Evolutionary conservation across 2,888 invertebrate species (phyloP).

Genomic region (Megastigmus dorsalis): DNA sequence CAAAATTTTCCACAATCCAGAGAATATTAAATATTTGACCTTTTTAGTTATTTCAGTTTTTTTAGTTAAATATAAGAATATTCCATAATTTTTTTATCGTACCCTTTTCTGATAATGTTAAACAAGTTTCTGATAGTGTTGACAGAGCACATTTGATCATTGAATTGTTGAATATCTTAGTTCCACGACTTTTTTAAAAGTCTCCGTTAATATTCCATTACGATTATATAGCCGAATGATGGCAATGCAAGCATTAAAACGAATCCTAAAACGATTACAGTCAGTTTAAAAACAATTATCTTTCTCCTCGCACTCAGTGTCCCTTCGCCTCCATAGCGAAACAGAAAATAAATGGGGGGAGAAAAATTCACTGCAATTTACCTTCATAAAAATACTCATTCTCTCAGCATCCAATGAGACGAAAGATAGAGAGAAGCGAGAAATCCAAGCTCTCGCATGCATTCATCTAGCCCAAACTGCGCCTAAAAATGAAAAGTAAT

Average conservation of each 20-base stretch:
- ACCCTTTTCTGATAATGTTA: too few relatives aligned
- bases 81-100: too few relatives aligned
- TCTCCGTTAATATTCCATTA: background rate
- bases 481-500: constrained; percentile 35
- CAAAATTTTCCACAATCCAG: too few relatives aligned
- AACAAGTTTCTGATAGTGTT: too few relatives aligned
- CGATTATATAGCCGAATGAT: background rate
- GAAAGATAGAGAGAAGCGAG: too few relatives aligned
- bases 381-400: constrained; percentile 27
- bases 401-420: constrained; percentile 5
- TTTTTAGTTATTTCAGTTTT: too few relatives aligned
- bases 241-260: constrained; percentile 16
- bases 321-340: background rate
- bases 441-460: background rate
- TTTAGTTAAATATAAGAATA: too few relatives aligned
- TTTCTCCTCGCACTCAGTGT: background rate
- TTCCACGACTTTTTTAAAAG: background rate
- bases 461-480: constrained; percentile 5
- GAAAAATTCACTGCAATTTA: constrained; percentile 35
- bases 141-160: too few relatives aligned
- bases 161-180: too few relatives aligned
- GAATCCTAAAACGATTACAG: constrained; percentile 14
- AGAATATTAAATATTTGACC: too few relatives aligned
- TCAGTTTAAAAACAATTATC: constrained; percentile 32
- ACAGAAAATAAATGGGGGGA: constrained; percentile 1